phyloP scores from a whole-genome alignment of 1,140 invertebrate genomes.

The Uloborus diversus region DNA sequence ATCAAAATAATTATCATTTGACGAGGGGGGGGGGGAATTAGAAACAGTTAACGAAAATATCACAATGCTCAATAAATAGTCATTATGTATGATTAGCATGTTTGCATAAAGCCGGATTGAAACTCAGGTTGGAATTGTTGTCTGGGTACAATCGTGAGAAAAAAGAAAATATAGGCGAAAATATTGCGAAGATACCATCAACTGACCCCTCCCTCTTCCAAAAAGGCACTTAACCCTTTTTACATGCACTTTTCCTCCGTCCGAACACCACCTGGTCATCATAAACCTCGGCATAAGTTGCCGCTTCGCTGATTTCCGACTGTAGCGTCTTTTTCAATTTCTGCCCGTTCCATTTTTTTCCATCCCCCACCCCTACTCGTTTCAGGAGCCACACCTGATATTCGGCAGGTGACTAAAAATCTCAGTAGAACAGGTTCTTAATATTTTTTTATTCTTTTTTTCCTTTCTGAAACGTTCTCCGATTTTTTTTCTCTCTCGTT shows the following conservation, averaged over 20 bases:
- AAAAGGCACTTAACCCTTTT: conserved; percentile 28
- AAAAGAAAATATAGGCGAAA: too few species aligned
- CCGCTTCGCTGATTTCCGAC: background rate
- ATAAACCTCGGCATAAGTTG: conserved; percentile 14
- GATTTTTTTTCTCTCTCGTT: background rate
- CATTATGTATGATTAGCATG: too few species aligned
- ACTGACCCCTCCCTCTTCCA: too few species aligned
- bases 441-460: background rate
- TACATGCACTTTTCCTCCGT: too few species aligned
- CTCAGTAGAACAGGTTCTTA: background rate
- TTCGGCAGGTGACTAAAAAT: conserved; percentile 9
- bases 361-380: background rate
- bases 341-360: background rate
- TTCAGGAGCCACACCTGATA: conserved; percentile 6
- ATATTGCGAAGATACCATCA: too few species aligned
- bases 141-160: too few species aligned
- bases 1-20: too few species aligned
- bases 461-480: background rate
- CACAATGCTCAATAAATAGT: too few species aligned
- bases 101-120: too few species aligned
- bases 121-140: too few species aligned
- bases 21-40: too few species aligned
- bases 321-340: background rate
- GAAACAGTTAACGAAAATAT: too few species aligned
- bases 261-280: conserved; percentile 6